These are phyloP conservation scores for Oplegnathus fasciatus DNA, from an alignment of 2,113 vertebrate genomes.

Conservation along the genomic window DNA sequence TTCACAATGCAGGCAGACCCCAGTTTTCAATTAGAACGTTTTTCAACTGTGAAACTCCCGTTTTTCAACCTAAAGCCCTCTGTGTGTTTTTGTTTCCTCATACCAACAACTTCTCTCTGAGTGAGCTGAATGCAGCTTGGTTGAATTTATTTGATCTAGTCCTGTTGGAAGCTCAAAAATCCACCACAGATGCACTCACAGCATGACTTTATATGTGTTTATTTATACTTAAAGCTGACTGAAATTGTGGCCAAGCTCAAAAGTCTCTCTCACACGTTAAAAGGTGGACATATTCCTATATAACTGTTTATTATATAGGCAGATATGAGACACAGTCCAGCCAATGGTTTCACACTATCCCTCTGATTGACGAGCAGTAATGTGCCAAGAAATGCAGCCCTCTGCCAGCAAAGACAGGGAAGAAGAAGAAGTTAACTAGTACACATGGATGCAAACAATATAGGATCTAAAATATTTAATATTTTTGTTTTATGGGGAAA, in stretches of 20 bases:
- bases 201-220: background rate
- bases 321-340: too few relatives aligned
- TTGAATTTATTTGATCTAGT: background rate
- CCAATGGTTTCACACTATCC: too few relatives aligned
- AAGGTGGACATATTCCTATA: background rate
- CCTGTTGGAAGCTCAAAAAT: background rate
- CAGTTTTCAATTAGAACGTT: background rate
- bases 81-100: background rate
- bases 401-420: too few relatives aligned
- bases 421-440: too few relatives aligned
- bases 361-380: too few relatives aligned
- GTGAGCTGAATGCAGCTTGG: background rate
- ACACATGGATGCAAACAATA: too few relatives aligned
- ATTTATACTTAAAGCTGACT: background rate
- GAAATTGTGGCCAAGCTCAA: too few relatives aligned
- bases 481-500: too few relatives aligned
- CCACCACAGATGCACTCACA: background rate
- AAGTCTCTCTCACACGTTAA: background rate
- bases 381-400: too few relatives aligned
- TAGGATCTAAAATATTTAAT: too few relatives aligned
- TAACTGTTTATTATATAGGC: too few relatives aligned
- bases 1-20: background rate
- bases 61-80: background rate
- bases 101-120: background rate
- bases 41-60: background rate